Percentiles rank a stretch among this genome's conserved stretches.
These are phyloP conservation scores for Perognathus longimembris DNA, from an alignment of 2,113 vertebrate species.

Conservation along the genomic window DNA sequence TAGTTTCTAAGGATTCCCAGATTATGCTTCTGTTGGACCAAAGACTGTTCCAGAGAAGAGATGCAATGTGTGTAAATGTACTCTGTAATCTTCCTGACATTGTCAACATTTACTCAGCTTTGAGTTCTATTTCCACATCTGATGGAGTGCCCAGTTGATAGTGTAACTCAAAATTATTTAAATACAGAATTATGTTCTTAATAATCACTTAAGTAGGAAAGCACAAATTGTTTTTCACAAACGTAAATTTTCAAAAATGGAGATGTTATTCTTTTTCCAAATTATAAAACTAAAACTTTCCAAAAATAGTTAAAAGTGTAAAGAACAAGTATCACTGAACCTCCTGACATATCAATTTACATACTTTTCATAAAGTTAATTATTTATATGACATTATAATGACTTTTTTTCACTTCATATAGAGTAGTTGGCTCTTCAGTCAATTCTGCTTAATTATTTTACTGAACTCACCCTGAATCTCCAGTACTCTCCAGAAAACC, in stretches of 20 bases:
- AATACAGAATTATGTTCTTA: neutral
- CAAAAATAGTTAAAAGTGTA: neutral
- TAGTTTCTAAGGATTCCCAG: slow-evolving; percentile 34
- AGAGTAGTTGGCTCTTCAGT: neutral
- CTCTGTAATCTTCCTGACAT: neutral
- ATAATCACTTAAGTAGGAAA: neutral
- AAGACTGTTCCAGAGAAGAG: neutral
- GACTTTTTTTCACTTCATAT: neutral
- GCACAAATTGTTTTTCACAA: neutral
- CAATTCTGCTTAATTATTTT: neutral
- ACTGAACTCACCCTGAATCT: neutral
- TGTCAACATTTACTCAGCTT: slow-evolving; percentile 35
- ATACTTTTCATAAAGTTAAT: slow-evolving; percentile 13
- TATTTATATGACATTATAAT: neutral
- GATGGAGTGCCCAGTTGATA: neutral
- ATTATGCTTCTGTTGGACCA: neutral
- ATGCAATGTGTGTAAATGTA: accelerated
- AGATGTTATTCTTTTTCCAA: slow-evolving; percentile 4
- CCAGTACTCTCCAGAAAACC: neutral
- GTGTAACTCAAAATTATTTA: neutral
- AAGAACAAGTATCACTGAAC: neutral
- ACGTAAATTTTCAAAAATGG: neutral
- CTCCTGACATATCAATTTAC: neutral
- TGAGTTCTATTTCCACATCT: neutral
- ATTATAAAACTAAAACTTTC: neutral